These are phyloP conservation scores for Tinamus major DNA, from an alignment of 2,797 vertebrate genomes.

Conservation along the genomic window DNA sequence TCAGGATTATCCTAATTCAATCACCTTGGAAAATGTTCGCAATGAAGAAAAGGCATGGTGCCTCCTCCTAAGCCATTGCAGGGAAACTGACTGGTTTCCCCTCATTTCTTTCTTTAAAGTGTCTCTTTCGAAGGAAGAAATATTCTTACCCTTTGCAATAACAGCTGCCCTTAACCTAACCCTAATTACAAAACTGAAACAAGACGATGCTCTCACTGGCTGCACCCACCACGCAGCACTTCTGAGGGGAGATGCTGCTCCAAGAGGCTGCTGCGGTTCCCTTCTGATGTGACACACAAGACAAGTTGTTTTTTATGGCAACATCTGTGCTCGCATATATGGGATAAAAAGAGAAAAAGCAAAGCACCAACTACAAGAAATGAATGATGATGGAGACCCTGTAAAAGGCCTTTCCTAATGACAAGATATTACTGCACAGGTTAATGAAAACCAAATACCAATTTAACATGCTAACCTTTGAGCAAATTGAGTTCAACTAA, in stretches of 20 bases:
- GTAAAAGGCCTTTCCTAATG: slow-evolving; percentile 65
- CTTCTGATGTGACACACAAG: neutral
- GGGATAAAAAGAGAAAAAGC: neutral
- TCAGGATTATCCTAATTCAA: too few relatives aligned
- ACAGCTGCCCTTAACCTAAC: neutral
- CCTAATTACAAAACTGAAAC: neutral
- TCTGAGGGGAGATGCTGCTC: neutral
- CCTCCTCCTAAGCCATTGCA: neutral
- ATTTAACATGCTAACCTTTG: slow-evolving; percentile 75
- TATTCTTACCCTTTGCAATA: neutral
- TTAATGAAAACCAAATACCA: slow-evolving; percentile 78
- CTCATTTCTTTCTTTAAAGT: neutral
- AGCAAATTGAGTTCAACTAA: slow-evolving; percentile 78
- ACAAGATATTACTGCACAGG: slow-evolving; percentile 73
- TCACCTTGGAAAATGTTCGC: neutral
- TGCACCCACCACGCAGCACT: neutral
- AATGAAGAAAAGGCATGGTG: neutral
- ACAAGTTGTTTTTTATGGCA: neutral
- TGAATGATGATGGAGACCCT: slow-evolving; percentile 65
- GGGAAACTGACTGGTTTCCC: neutral
- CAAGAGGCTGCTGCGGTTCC: rapidly evolving
- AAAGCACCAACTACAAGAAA: slow-evolving; percentile 59
- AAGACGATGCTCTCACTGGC: neutral
- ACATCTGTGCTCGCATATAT: neutral
- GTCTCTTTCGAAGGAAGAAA: neutral